Evolutionary conservation across 2,888 invertebrate species (phyloP).

Genomic region (Thelaira solivaga): DNA sequence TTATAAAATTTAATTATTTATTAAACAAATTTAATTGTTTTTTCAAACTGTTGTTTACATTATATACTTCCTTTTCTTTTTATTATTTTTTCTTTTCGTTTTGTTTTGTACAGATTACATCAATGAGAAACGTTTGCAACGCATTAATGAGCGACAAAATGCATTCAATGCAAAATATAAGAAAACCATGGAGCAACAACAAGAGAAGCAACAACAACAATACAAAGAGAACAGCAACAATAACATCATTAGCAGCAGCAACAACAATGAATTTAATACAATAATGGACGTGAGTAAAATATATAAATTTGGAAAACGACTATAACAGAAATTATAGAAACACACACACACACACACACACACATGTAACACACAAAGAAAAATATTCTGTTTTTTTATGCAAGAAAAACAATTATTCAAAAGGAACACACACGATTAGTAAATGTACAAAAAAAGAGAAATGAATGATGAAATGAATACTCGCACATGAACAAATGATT

Average conservation of each 20-base stretch:
- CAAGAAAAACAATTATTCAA: not conserved
- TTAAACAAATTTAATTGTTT: constrained; percentile 11
- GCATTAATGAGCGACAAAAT: constrained; percentile 80
- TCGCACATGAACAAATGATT: constrained; percentile 3
- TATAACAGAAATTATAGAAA: not conserved
- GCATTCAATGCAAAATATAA: constrained; percentile 82
- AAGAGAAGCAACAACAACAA: constrained; percentile 68
- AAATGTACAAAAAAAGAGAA: not conserved
- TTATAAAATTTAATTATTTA: not conserved
- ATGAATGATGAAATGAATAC: not conserved
- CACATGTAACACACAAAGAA: not conserved
- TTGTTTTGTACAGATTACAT: constrained; percentile 73
- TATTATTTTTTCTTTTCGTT: not conserved
- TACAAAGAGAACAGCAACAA: constrained; percentile 73
- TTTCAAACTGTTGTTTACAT: not conserved
- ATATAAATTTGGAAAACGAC: constrained; percentile 22
- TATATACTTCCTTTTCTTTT: too few species aligned
- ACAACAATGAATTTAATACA: constrained; percentile 74
- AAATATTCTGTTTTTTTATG: not conserved
- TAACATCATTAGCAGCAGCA: constrained; percentile 73
- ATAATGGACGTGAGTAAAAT: constrained; percentile 74
- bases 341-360: not conserved
- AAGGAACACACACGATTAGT: not conserved
- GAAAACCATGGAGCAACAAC: constrained; percentile 79
- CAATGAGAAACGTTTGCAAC: constrained; percentile 80